A percentile compares a stretch with the other conserved stretches of the same genome.
Evolutionary conservation across 2,797 vertebrate species (phyloP).

Genomic region (Alfaro cultratus): DNA sequence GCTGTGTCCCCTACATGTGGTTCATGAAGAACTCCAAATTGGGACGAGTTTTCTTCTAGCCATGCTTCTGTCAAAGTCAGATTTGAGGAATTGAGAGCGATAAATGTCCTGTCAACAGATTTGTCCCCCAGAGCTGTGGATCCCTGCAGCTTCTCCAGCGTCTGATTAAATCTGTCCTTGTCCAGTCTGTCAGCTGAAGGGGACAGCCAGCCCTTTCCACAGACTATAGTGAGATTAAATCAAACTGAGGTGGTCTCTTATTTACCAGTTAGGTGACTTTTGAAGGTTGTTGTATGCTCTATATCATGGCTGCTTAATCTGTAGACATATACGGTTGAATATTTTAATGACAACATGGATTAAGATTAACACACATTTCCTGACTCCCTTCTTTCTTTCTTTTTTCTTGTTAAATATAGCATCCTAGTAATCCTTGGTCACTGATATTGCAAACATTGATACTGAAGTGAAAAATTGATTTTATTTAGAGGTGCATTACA

Average conservation of each 20-base stretch:
- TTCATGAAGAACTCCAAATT: background rate
- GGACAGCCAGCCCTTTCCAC: background rate
- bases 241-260: background rate
- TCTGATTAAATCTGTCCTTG: background rate
- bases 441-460: background rate
- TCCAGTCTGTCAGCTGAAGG: background rate
- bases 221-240: background rate
- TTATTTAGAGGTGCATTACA: background rate
- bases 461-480: background rate
- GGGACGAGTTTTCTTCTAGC: background rate
- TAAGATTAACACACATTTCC: background rate
- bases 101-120: background rate
- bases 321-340: background rate
- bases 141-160: background rate
- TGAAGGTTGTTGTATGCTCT: background rate
- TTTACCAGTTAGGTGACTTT: background rate
- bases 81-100: background rate
- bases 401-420: too few species aligned
- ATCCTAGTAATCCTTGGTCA: background rate
- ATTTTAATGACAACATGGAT: background rate
- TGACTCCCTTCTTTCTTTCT: background rate
- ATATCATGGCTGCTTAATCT: background rate
- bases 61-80: background rate
- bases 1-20: background rate
- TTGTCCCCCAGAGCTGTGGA: background rate